Percentiles rank a stretch among this genome's conserved stretches.
Evolutionary conservation across 2,113 vertebrate genomes (phyloP).

Genomic region (Pteruthius melanotis): DNA sequence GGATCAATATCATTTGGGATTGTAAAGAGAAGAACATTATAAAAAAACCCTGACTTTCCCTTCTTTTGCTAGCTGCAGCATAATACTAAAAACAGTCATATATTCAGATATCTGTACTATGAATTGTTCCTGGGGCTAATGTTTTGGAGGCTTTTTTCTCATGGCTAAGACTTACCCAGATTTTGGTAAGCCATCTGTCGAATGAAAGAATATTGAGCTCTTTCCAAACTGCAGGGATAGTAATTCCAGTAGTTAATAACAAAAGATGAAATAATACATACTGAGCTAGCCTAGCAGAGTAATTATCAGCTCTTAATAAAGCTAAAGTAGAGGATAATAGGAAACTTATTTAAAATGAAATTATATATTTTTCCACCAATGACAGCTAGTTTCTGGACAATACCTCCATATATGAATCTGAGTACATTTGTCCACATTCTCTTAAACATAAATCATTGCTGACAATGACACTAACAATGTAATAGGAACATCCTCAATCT

Average conservation of each 20-base stretch:
- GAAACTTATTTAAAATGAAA: neutral
- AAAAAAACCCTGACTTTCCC: neutral
- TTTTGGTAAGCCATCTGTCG: neutral
- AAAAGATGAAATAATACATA: neutral
- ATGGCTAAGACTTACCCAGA: neutral
- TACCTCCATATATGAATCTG: neutral
- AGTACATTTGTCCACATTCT: neutral
- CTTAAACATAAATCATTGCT: neutral
- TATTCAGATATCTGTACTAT: neutral
- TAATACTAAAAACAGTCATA: neutral
- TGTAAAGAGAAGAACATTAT: neutral
- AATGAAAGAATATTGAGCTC: neutral
- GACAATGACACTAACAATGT: conserved; percentile 2
- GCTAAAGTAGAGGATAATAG: conserved; percentile 1
- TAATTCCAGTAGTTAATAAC: conserved; percentile 4
- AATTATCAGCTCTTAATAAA: conserved; percentile 33
- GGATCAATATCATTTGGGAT: neutral
- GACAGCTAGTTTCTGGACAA: neutral
- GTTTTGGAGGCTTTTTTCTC: neutral
- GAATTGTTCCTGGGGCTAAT: neutral
- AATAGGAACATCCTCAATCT: conserved; percentile 3
- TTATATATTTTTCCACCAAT: neutral
- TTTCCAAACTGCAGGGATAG: neutral
- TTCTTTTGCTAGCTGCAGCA: neutral
- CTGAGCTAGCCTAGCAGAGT: neutral